Evolutionary conservation across 2,797 vertebrate genomes (phyloP).

Genomic region (Zenarchopterus dispar): DNA sequence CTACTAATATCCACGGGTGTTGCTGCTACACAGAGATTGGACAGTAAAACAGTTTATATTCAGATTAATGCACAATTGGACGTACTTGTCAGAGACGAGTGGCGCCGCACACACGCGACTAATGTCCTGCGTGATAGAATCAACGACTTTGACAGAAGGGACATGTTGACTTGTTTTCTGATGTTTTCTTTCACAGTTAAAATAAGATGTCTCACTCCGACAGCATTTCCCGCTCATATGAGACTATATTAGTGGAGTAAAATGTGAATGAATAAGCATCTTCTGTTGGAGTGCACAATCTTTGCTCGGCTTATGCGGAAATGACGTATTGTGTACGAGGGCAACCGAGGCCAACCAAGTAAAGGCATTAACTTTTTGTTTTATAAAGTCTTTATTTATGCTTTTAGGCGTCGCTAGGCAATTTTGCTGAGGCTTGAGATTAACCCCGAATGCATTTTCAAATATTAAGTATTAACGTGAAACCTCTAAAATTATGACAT

Average conservation of each 20-base stretch:
- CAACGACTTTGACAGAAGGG: conserved; percentile 29
- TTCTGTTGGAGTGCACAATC: conserved; percentile 7
- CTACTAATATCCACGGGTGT: too few relatives aligned
- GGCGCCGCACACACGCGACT: conserved; percentile 23
- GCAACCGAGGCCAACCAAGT: too few relatives aligned
- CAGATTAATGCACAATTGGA: neutral
- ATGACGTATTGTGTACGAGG: too few relatives aligned
- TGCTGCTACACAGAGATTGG: neutral
- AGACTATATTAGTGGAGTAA: neutral
- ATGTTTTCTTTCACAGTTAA: too few relatives aligned
- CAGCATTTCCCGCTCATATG: rapidly evolving
- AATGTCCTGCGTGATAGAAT: neutral
- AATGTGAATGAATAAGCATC: neutral
- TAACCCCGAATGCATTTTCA: too few relatives aligned
- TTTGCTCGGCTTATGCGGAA: conserved; percentile 3
- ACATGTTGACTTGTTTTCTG: conserved; percentile 41
- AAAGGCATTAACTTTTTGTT: too few relatives aligned
- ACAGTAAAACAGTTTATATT: too few relatives aligned
- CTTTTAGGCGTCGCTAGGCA: too few relatives aligned
- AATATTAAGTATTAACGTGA: too few relatives aligned
- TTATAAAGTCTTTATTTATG: too few relatives aligned
- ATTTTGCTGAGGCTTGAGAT: too few relatives aligned
- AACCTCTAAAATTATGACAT: too few relatives aligned
- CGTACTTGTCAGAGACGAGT: conserved; percentile 70
- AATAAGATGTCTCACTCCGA: conserved; percentile 44